Conservation (phyloP, 2,888 invertebrate genomes). For the Caenorhabditis uteleia region DNA sequence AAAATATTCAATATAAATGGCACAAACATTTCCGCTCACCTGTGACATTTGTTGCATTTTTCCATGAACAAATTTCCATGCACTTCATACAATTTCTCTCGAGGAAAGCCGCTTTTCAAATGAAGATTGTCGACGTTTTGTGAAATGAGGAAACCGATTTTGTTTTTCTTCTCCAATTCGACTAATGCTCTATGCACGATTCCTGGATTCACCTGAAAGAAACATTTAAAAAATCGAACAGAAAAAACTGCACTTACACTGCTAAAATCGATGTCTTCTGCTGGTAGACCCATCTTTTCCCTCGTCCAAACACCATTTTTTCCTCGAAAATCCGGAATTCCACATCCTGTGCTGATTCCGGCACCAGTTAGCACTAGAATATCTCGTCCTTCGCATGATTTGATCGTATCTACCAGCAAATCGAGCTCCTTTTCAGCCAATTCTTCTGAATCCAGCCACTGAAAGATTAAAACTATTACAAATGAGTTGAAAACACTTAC, state of each 20-base stretch:
- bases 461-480: background rate
- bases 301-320: slow-evolving; percentile 94
- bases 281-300: slow-evolving; percentile 72
- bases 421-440: background rate
- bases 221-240: background rate
- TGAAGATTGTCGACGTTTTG: slow-evolving; percentile 99
- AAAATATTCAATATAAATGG: slow-evolving; percentile 4
- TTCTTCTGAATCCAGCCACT: background rate
- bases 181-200: slow-evolving; percentile 90
- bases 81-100: slow-evolving; percentile 85
- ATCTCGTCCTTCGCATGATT: background rate
- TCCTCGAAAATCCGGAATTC: slow-evolving; percentile 96
- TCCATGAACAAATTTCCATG: slow-evolving; percentile 98
- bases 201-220: slow-evolving; percentile 88
- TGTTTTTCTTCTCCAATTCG: slow-evolving; percentile 78
- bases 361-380: background rate
- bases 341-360: slow-evolving; percentile 75
- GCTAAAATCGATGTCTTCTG: slow-evolving; percentile 81
- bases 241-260: slow-evolving; percentile 1
- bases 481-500: background rate
- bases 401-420: background rate
- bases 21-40: too few species aligned
- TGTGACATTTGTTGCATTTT: slow-evolving; percentile 83
- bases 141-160: slow-evolving; percentile 77
- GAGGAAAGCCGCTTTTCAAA: slow-evolving; percentile 83